Conservation (phyloP, 2,797 vertebrate genomes). For the Aeoliscus strigatus region DNA sequence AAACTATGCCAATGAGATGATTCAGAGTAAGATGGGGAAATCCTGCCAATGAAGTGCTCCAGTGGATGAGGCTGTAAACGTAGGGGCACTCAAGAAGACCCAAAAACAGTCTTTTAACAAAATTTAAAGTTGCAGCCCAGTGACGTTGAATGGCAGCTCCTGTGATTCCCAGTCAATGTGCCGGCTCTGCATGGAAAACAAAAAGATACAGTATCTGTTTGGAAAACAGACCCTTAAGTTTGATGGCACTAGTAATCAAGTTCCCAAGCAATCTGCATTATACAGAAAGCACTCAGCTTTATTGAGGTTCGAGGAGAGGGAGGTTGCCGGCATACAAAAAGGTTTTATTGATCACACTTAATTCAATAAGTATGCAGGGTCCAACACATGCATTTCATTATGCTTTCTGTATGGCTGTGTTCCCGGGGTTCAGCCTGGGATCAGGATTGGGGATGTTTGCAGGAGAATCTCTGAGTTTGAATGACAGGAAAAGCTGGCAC, state of each 20-base stretch:
- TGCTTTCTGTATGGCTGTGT: slow-evolving; percentile 48
- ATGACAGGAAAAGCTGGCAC: slow-evolving; percentile 23
- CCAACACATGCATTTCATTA: slow-evolving; percentile 71
- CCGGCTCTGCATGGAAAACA: too few species aligned
- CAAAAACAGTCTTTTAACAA: slow-evolving; percentile 18
- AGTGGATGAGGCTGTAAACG: not conserved
- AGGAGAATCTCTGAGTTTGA: slow-evolving; percentile 34
- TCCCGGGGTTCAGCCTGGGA: slow-evolving; percentile 25
- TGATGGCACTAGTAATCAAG: slow-evolving; percentile 68
- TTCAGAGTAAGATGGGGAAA: not conserved
- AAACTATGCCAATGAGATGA: not conserved
- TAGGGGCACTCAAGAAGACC: slow-evolving; percentile 4
- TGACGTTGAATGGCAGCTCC: slow-evolving; percentile 28
- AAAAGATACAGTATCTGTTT: slow-evolving; percentile 1
- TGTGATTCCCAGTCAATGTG: too few species aligned
- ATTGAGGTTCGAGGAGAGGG: slow-evolving; percentile 71
- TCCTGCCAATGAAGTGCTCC: too few species aligned
- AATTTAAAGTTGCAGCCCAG: slow-evolving; percentile 19
- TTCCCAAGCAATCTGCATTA: slow-evolving; percentile 79
- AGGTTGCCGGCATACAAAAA: slow-evolving; percentile 62
- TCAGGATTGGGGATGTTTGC: slow-evolving; percentile 10
- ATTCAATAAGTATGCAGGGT: slow-evolving; percentile 76
- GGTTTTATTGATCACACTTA: slow-evolving; percentile 82
- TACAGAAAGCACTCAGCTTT: slow-evolving; percentile 74
- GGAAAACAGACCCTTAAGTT: slow-evolving; percentile 33